Conservation (phyloP, 2,797 vertebrate species). For the Crax fasciolata region DNA sequence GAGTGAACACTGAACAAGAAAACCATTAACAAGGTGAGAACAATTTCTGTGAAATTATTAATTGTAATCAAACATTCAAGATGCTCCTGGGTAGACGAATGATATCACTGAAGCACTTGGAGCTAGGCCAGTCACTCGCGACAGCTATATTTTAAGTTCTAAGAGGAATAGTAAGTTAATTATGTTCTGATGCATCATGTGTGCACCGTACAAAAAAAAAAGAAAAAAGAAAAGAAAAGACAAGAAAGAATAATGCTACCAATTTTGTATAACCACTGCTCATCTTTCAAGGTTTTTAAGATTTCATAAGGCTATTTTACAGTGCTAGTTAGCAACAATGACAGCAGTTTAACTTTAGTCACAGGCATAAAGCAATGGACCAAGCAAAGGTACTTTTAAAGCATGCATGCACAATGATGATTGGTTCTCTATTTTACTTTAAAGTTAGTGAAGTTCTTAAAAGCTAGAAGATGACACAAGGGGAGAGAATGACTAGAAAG, state of each 20-base stretch:
- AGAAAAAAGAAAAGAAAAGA: neutral
- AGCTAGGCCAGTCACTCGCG: neutral
- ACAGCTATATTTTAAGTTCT: neutral
- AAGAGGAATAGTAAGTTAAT: neutral
- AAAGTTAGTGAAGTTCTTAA: neutral
- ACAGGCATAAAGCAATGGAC: neutral
- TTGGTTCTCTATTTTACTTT: neutral
- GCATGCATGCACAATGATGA: neutral
- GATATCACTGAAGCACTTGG: neutral
- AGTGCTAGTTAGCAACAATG: neutral
- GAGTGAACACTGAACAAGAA: neutral
- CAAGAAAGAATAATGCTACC: neutral
- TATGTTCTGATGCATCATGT: neutral
- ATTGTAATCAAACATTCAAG: slow-evolving; percentile 19
- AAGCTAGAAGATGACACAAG: neutral
- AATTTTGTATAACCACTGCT: neutral
- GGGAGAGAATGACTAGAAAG: neutral
- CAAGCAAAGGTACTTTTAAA: neutral
- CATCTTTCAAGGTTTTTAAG: slow-evolving; percentile 2
- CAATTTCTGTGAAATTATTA: neutral
- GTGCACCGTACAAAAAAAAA: neutral
- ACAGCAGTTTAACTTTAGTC: neutral
- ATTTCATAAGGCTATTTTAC: slow-evolving; percentile 14
- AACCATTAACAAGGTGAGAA: neutral
- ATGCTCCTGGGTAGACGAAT: neutral